Percentiles rank a stretch among this genome's conserved stretches.
phyloP scores from a whole-genome alignment of 2,113 vertebrate genomes.

The Antennarius striatus region DNA sequence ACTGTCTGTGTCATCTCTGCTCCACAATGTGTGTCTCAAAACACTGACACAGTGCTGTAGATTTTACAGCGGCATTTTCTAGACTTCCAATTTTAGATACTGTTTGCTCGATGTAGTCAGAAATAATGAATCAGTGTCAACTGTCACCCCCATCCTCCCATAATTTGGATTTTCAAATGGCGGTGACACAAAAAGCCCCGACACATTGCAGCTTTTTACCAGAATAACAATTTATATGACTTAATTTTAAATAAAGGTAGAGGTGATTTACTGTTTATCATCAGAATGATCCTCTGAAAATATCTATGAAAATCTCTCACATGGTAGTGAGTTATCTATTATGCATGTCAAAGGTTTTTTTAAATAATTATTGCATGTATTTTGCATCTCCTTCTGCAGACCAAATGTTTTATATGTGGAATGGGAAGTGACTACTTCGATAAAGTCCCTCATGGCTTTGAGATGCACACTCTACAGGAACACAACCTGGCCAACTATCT shows the following conservation, averaged over 20 bases:
- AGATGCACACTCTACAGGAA: constrained; percentile 80
- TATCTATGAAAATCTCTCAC: background rate
- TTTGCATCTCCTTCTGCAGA: constrained; percentile 61
- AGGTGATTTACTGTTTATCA: too few relatives aligned
- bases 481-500: constrained; percentile 81
- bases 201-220: constrained; percentile 4
- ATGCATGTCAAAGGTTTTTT: too few relatives aligned
- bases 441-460: constrained; percentile 78
- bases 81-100: constrained; percentile 1
- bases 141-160: constrained; percentile 1
- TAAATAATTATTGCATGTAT: background rate
- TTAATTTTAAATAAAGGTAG: too few relatives aligned
- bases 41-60: background rate
- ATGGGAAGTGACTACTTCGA: constrained; percentile 81
- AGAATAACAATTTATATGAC: too few relatives aligned
- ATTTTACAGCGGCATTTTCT: constrained; percentile 6
- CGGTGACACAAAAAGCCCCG: constrained; percentile 6
- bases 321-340: too few relatives aligned
- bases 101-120: constrained; percentile 17
- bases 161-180: constrained; percentile 13
- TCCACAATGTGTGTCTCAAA: background rate
- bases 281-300: too few relatives aligned
- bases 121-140: constrained; percentile 23
- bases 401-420: constrained; percentile 82
- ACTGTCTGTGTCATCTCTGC: background rate